Base-by-base conservation (phyloP, 1,140 invertebrate genomes). In the Macrotrachela quadricornifera region DNA sequence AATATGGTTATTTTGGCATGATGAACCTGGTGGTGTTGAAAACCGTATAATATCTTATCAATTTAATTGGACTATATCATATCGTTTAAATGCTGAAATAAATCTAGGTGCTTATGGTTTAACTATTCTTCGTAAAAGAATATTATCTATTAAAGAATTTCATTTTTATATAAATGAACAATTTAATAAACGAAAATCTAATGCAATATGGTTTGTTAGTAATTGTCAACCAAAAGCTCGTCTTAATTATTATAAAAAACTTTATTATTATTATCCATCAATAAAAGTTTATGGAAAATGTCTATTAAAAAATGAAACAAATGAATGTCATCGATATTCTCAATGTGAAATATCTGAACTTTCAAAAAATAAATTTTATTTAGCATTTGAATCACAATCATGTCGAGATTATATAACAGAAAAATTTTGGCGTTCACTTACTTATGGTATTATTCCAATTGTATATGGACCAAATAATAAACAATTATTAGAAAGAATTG, bases 11-110 rank as follows among this genome's bases (percentile, higher is more conserved):
- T 46, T 54, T n/a, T 54, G 53, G 53, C 42, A 48, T 18, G 53
- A 54, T 36, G 53, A 54, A 50, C 30, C 53, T 6, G 42, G 39
- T 30, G 4, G 11, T 42, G n/a, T 49, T 4, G 21, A 37, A 14
- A 30, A 37, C 42, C 15, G 17, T 9, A 43, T 54, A 6, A 30
- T 30, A 30, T 30, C 21, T 8, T 13, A 44, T 45, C 37, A 43
- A 18, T 54, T 54, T 37, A 54, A 54, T 54, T 54, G 53, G 53
- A 54, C 53, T 16, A 16, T 54, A 21, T 43, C 40, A 36, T 54
- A 15, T 40, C 21, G 21, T 43, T 38, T 39, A 42, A 21, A 49
- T 18, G 14, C 53, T 6, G 53, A 54, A 50, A 43, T 49, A n/a
- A 46, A 43, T 16, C 44, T 46, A 18, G 51, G 51, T 6, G 36